Conservation (phyloP, 2,888 invertebrate genomes). For the Colostygia pectinataria region DNA sequence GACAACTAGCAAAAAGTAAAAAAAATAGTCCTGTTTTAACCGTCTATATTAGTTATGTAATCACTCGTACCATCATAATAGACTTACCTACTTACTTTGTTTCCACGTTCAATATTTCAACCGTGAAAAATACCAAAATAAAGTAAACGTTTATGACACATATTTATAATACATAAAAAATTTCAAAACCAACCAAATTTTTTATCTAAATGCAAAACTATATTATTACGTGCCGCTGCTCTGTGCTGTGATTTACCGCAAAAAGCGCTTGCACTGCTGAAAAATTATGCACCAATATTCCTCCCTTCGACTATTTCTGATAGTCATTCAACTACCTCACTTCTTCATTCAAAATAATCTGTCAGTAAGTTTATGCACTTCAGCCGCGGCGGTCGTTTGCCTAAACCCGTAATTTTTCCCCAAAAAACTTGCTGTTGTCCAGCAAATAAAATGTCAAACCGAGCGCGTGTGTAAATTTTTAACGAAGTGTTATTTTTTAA, state of each 20-base stretch:
- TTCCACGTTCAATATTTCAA: too few relatives aligned
- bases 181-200: too few relatives aligned
- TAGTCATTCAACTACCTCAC: conserved; percentile 57
- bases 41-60: too few relatives aligned
- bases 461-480: conserved; percentile 22
- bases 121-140: too few relatives aligned
- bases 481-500: conserved; percentile 22
- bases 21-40: too few relatives aligned
- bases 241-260: not conserved
- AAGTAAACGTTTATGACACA: too few relatives aligned
- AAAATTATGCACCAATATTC: conserved; percentile 38
- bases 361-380: conserved; percentile 42
- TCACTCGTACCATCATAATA: too few relatives aligned
- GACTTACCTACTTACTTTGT: too few relatives aligned
- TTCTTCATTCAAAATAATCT: conserved; percentile 55
- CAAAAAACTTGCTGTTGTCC: conserved; percentile 8
- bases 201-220: too few relatives aligned
- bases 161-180: too few relatives aligned
- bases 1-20: too few relatives aligned
- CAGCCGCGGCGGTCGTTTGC: conserved; percentile 10
- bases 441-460: conserved; percentile 21
- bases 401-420: not conserved
- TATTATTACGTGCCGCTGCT: too few relatives aligned
- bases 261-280: conserved; percentile 51
- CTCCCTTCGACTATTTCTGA: conserved; percentile 74